Base-by-base conservation (phyloP, 2,888 invertebrate genomes). In the Cosmia pyralina region DNA sequence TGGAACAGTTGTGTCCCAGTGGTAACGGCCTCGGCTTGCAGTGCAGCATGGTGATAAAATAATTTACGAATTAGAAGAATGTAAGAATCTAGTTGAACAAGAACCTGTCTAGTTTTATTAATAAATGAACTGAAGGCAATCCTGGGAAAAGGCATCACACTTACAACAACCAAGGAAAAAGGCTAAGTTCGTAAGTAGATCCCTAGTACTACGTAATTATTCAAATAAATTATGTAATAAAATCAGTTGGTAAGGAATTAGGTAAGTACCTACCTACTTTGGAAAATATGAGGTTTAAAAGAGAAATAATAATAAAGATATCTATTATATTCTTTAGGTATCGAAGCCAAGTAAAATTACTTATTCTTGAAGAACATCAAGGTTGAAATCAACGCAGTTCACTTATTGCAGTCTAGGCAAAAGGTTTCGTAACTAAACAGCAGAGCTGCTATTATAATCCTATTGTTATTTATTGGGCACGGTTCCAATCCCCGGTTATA, bases 391-490 rank as follows among this genome's bases (percentile, higher is more conserved):
- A 62, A 13, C 17, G 19, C 46, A 44, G 7, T 34, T 38, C 15
- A 22, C n/a, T 69, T 38, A 52, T 44, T 15, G 41, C 46, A 66
- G 63, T 76, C 70, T 58, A 70, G 38, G 53, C 11, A 66, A 69
- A 66, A 70, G 63, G 69, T 83, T 83, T 83, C 80, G 50, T 53
- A 69, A 79, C 67, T 58, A 59, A 8, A 41, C 62, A 52, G 22
- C 53, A 60, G 65, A 69, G 71, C 64, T 73, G 70, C 50, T 65
- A 72, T 70, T 76, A 75, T 52, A 83, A 70, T 73, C 63, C 70
- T 79, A 60, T 78, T 72, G 73, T 72, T 69, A 66, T 75, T 77
- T 79, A 79, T 79, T 79, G 80, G 81, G 83, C 81, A 79, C 67
- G 63, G 63, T 81, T 79, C 79, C 75, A 76, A 85, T 69, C 59